Base-by-base conservation (phyloP, 2,797 vertebrate genomes). In the Champsocephalus gunnari region DNA sequence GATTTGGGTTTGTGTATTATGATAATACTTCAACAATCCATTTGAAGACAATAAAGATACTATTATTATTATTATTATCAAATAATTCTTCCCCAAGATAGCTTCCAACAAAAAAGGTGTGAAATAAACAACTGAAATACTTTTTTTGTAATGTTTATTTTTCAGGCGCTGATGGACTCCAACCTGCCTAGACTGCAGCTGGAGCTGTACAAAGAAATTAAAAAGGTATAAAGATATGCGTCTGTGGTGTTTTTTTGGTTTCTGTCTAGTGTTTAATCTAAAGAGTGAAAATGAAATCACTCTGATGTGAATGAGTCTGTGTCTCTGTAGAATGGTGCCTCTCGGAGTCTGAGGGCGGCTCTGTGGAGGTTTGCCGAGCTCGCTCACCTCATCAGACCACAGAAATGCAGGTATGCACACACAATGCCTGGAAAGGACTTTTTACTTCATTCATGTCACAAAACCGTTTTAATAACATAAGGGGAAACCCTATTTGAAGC, bases 361-460 rank as follows among this genome's bases (percentile, higher is more conserved):
- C 95, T 99, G 58, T 99, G 98, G 98, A 96, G 98, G 84, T 99
- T 99, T 92, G 98, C 97, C 51, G 98, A 99, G 91, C 96, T 99
- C 47, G 96, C 98, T 45, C 98, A 99, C 84, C 96, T 99, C 69
- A 96, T 99, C 77, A 95, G 98, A 66, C 98, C 98, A n/a, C 98
- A 99, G 85, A 99, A 99, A 85, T 99, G 98, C 97, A 98, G 98
- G 98, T 99, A 88, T 4, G 21, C 32, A 48, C n/a, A 51, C 17
- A 66, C 28, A 47, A 55, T 21, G 9, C 13, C 13, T 28, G 10
- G 54, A 45, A 60, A 1, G 1, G 1, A 1, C 11, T 6, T 47
- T 73, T 51, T 7, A 38, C 9, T 32, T 41, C 0, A 28, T 63
- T 77, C 4, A 69, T 8, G 16, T 44, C 7, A 9, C 41, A 53